These are phyloP conservation scores for Tipula confusa DNA, from an alignment of 2,888 invertebrate species.

Conservation along the genomic window DNA sequence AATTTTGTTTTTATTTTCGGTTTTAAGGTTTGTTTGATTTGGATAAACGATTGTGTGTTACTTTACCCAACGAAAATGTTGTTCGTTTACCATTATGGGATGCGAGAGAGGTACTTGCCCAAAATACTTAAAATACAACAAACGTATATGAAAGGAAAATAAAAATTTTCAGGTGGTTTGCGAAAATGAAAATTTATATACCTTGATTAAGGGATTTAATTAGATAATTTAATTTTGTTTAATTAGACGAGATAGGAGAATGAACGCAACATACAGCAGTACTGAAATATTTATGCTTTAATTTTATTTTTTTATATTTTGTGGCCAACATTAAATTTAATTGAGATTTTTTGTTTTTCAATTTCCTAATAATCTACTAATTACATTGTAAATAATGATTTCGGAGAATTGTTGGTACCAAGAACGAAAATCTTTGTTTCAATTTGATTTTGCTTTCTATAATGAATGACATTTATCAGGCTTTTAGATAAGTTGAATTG, in stretches of 20 bases:
- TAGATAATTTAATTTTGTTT: constrained; percentile 20
- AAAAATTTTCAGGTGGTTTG: neutral
- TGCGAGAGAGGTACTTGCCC: neutral
- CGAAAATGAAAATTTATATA: neutral
- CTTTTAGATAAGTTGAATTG: no score
- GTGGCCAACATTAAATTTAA: neutral
- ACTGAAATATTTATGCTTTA: neutral
- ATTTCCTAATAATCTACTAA: neutral
- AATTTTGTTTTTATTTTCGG: neutral
- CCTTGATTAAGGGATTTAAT: constrained; percentile 20
- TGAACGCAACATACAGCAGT: neutral
- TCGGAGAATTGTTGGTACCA: neutral
- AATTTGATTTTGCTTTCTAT: no score
- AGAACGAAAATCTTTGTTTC: no score
- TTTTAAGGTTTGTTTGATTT: neutral
- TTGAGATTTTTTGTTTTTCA: neutral
- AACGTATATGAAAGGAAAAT: neutral
- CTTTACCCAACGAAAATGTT: neutral
- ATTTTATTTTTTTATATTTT: neutral
- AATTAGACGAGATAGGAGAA: neutral
- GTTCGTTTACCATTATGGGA: neutral
- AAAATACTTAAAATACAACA: neutral
- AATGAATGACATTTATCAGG: no score
- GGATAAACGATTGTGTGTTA: neutral
- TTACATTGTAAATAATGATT: neutral